These are phyloP conservation scores for Poecilia gillii DNA, from an alignment of 2,797 vertebrate species.

Conservation along the genomic window DNA sequence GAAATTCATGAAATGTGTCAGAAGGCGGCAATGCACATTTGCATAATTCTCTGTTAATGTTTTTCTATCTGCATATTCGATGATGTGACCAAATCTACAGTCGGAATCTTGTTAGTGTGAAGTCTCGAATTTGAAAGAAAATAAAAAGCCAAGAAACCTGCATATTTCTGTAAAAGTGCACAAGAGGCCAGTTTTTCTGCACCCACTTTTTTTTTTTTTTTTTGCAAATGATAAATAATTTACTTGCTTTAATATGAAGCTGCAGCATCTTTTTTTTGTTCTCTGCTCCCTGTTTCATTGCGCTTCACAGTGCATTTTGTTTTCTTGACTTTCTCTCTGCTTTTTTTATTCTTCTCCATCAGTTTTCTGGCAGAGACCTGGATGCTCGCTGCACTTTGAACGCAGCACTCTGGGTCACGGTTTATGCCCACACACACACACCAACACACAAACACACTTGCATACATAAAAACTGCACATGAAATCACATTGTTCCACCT, in stretches of 20 bases:
- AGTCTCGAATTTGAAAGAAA: background rate
- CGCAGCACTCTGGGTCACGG: conserved; percentile 27
- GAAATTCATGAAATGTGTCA: conserved; percentile 50
- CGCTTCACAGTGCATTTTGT: conserved; percentile 6
- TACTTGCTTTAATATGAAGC: conserved; percentile 28
- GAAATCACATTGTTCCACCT: conserved; percentile 60
- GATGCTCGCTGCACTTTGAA: conserved; percentile 29
- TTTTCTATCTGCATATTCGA: conserved; percentile 33
- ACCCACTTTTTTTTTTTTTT: background rate
- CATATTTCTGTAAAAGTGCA: background rate
- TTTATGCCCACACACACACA: conserved; percentile 18
- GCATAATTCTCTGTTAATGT: conserved; percentile 38
- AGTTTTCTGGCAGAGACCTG: conserved; percentile 15
- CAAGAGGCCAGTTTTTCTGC: conserved; percentile 1
- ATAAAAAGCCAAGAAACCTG: background rate
- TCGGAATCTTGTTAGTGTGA: conserved; percentile 7
- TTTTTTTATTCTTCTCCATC: conserved; percentile 6
- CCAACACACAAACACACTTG: conserved; percentile 3
- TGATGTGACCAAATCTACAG: conserved; percentile 20
- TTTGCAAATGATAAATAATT: conserved; percentile 36
- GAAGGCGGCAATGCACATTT: conserved; percentile 28
- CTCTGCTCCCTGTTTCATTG: conserved; percentile 12
- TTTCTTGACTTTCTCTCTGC: background rate
- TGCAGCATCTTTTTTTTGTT: conserved; percentile 21
- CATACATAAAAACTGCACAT: conserved; percentile 18